Evolutionary conservation across 2,797 vertebrate genomes (phyloP), one percentile per base, ranked within the genome.

Genomic region (Serranus cabrilla): DNA sequence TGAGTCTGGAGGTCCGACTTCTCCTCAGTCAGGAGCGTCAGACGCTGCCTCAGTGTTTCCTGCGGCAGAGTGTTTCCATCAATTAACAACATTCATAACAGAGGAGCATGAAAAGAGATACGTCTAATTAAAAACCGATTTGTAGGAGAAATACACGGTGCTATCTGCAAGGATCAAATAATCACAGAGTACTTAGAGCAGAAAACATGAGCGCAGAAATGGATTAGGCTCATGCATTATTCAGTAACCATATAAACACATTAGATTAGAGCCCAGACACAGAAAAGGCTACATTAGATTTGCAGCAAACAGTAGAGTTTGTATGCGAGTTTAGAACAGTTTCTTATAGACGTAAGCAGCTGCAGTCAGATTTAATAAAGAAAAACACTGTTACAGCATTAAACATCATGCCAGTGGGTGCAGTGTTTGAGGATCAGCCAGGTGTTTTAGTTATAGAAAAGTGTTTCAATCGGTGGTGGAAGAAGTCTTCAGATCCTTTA

Each of bases 11-110:
- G 93, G 63, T 87, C 91, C 17, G 71, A 91, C 87, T 95, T 97
- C 83, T 98, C 94, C 23, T 94, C 91, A 59, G 92, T 94, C 70
- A 97, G 85, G 55, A 95, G 90, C 86, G 96, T 95, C 86, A 97
- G 94, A 71, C 94, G 85, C 7, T 91, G 89, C 62, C 91, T 95
- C 87, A 98, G 94, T 63, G 93, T 92, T 73, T 93, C 92, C 97
- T 98, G 86, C 45, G 23, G 65, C 71, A 89, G 84, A 81, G 16
- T 1, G 10, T 46, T 83, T 57, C 58, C 31, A 25, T 60, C 50
- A 52, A 80, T 78, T 27, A 66, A 42, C 67, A 17, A 37, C 60
- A 58, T 21, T 43, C 23, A 25, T 8, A 55, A 65, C 61, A 76
- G 21, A 61, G 27, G 60, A 5, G 46, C n/a, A 17, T 21, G 8